Evolutionary conservation across 2,888 invertebrate genomes (phyloP), one percentile per base, ranked within the genome.

Genomic region (Drosophila formosana): DNA sequence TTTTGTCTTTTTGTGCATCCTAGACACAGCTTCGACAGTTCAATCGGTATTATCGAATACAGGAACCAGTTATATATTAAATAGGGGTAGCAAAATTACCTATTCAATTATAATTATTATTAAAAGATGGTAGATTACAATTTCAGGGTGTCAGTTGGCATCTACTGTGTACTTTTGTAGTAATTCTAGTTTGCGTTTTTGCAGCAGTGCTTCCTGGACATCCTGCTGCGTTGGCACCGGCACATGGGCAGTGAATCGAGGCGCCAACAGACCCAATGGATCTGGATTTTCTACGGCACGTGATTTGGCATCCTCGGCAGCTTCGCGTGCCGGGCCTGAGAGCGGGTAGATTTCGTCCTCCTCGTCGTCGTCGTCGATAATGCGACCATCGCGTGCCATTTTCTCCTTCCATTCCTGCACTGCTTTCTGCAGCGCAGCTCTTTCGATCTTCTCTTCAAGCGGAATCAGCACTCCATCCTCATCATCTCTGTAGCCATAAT

Each of bases 401-500:
- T 75, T 92, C 79, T 92, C 94, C 81, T 95, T 95, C 97, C 97
- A 98, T 80, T 96, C 96, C 5, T 94, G 93, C 2, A 97, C 94
- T 0, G 95, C 95, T 70, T 82, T 83, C 66, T 89, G 89, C 3
- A 90, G 91, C 94, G 96, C 95, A 89, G 94, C 93, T 88, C 95
- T 95, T 93, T 98, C 98, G 34, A 95, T 95, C 69, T 95, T 95
- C 78, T 94, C 94, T 92, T 99, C 99, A 3, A 98, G 91, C 0
- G 99, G 99, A 72, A 97, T 93, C 47, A 99, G 93, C 56, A 99
- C 95, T 0, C 99, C 99, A 92, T 99, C 99, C 90, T 99, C 99
- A 87, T 99, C 99, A 92, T 99, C 99, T 86, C 98, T 93, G 92
- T 98, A 99, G 0, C 99, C 99, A 93, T 99, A 99, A 93, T 99